Evolutionary conservation across 37 sponge, comb jelly and placozoan species (phyloP).

Genomic region (Aplysina aerophoba): DNA sequence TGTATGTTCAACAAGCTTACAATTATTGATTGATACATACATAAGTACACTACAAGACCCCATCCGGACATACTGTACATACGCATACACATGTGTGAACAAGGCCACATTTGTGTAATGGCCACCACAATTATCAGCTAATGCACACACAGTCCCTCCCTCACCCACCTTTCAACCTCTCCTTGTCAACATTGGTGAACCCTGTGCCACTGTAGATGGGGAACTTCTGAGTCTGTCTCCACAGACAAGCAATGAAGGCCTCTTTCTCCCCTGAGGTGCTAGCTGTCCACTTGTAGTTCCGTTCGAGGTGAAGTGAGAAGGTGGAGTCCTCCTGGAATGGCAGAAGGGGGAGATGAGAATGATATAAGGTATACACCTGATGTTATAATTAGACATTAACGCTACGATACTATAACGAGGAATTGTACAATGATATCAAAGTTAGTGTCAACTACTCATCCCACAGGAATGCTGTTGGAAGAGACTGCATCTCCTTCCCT

Average conservation of each 20-base stretch:
- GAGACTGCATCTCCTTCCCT: too few relatives aligned
- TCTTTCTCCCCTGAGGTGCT: slow-evolving; percentile 75
- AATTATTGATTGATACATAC: background rate
- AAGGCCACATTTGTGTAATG: background rate
- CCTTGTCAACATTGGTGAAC: slow-evolving; percentile 74
- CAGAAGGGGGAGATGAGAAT: too few relatives aligned
- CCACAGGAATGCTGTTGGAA: too few relatives aligned
- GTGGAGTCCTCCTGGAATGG: background rate
- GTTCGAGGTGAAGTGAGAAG: slow-evolving; percentile 72
- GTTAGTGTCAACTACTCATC: too few relatives aligned
- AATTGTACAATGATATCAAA: too few relatives aligned
- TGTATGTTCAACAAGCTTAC: background rate
- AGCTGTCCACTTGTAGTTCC: slow-evolving; percentile 77
- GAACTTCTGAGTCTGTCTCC: slow-evolving; percentile 50
- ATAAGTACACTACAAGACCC: background rate
- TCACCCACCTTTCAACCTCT: slow-evolving; percentile 48
- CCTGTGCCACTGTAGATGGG: slow-evolving; percentile 59
- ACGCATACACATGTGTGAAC: background rate
- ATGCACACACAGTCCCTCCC: slow-evolving; percentile 13
- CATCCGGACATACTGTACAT: background rate
- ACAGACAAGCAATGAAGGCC: slow-evolving; percentile 66
- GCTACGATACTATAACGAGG: too few relatives aligned
- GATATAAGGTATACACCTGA: too few relatives aligned
- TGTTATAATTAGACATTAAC: too few relatives aligned
- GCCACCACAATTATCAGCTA: too few relatives aligned